Evolutionary conservation across 1,140 invertebrate genomes (phyloP), one percentile per base, ranked within the genome.

Genomic region (Drosophila arawakana): DNA sequence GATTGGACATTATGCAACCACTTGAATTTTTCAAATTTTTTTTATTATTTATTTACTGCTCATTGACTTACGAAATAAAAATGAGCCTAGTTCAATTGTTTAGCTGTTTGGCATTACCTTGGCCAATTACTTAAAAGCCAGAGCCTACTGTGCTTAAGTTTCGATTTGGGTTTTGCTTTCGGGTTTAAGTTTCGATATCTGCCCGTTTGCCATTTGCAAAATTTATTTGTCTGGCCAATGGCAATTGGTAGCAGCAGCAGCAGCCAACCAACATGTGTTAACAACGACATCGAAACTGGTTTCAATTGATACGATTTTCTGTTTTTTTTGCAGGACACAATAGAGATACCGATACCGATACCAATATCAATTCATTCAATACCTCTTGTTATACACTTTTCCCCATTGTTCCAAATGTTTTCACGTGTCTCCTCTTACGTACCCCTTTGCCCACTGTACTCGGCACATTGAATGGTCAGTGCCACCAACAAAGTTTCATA

Each of bases 351-450:
- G 34, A 30, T 30, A 54, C 18, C 61, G 63, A 69, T 79, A 71
- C 61, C 83, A 83, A 88, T 80, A 61, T 62, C 83, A 88, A 89
- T 89, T 89, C 84, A 88, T 88, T 88, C 80, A 83, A 82, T 88
- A 73, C 63, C 70, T 47, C 70, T 74, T 54, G 73, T 75, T 83
- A 73, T 80, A 54, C 73, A 79, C 69, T 76, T 57, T 76, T 30
- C 52, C 18, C 80, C 80, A 82, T 84, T 84, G 81, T 84, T 78
- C 71, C 70, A 78, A 74, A 58, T 73, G 69, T 67, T 70, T 49
- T 18, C 55, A 46, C 37, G 35, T 78, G 41, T 34, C 30, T 2
- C 10, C 59, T 8, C 10, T 2, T n/a, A 35, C 1, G 0, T 34
- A 35, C 15, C 37, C 7, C 15, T 37, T 15, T 18, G 61, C 11